Percentiles rank a stretch among this genome's conserved stretches.
phyloP scores from a whole-genome alignment of 2,797 vertebrate species.

The Scomberomorus guttatus region DNA sequence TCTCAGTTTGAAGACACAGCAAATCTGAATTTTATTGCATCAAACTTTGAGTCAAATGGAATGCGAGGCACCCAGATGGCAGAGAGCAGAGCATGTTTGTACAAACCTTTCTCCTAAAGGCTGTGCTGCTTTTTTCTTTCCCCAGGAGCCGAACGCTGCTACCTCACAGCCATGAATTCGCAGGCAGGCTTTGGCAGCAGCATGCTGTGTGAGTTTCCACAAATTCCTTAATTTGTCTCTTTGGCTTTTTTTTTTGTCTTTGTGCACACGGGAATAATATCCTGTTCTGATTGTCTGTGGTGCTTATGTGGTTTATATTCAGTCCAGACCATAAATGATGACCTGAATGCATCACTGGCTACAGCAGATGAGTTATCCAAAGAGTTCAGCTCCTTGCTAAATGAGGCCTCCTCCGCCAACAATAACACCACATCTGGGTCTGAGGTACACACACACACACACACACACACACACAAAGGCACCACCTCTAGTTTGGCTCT shows the following conservation, averaged over 20 bases:
- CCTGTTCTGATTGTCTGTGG: slow-evolving; percentile 29
- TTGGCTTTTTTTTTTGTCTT: slow-evolving; percentile 9
- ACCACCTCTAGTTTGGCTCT: not conserved
- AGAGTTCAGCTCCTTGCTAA: slow-evolving; percentile 89
- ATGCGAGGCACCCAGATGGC: not conserved
- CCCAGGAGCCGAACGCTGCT: slow-evolving; percentile 53
- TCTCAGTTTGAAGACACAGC: not conserved
- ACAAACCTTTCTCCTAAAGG: not conserved
- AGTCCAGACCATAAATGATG: slow-evolving; percentile 90
- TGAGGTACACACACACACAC: slow-evolving; percentile 62
- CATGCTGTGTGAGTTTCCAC: slow-evolving; percentile 82
- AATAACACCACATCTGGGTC: not conserved
- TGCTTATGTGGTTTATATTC: slow-evolving; percentile 52
- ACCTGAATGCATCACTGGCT: slow-evolving; percentile 90
- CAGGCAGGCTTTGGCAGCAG: slow-evolving; percentile 67
- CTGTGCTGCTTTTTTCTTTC: slow-evolving; percentile 22
- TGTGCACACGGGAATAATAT: not conserved
- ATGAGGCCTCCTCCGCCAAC: slow-evolving; percentile 70
- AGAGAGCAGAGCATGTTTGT: not conserved
- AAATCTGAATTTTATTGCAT: not conserved
- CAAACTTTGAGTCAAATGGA: not conserved
- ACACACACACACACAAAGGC: not conserved
- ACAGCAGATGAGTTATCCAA: slow-evolving; percentile 91
- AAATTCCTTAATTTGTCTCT: not conserved
- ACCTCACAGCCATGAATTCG: slow-evolving; percentile 78